Conservation (phyloP, 2,797 vertebrate species). For the Chelidonichthys spinosus region DNA sequence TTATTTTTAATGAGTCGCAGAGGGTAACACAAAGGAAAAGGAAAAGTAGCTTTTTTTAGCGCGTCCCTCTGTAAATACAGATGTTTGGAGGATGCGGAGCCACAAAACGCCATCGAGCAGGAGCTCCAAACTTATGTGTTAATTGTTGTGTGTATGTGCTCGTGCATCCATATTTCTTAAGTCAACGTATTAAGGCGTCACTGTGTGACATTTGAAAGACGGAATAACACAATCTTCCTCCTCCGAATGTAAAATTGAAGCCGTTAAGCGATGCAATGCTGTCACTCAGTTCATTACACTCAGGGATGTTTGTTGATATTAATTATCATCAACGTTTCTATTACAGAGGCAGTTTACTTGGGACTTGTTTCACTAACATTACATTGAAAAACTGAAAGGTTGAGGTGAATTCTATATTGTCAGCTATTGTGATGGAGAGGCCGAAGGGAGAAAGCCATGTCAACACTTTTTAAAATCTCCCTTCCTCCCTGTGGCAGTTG, state of each 20-base stretch:
- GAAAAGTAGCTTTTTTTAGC: background rate
- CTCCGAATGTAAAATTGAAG: background rate
- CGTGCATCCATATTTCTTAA: background rate
- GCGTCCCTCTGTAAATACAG: background rate
- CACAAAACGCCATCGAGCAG: background rate
- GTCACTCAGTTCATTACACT: too few species aligned
- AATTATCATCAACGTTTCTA: too few species aligned
- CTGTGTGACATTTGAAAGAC: background rate
- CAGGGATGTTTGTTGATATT: background rate
- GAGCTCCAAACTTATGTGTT: background rate
- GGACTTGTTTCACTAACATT: background rate
- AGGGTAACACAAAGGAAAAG: too few species aligned
- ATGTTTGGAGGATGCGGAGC: background rate
- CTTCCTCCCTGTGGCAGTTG: background rate
- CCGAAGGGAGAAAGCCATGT: background rate
- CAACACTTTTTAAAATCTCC: background rate
- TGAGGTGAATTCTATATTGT: background rate
- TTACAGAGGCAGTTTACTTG: background rate
- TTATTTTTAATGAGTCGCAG: too few species aligned
- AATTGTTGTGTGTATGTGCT: background rate
- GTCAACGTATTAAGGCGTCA: background rate
- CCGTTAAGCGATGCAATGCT: background rate
- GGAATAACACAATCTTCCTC: background rate
- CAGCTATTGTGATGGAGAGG: background rate
- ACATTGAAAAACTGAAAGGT: too few species aligned